These are phyloP conservation scores for Cepaea hortensis DNA, from an alignment of 2,888 invertebrate genomes.

Conservation along the genomic window DNA sequence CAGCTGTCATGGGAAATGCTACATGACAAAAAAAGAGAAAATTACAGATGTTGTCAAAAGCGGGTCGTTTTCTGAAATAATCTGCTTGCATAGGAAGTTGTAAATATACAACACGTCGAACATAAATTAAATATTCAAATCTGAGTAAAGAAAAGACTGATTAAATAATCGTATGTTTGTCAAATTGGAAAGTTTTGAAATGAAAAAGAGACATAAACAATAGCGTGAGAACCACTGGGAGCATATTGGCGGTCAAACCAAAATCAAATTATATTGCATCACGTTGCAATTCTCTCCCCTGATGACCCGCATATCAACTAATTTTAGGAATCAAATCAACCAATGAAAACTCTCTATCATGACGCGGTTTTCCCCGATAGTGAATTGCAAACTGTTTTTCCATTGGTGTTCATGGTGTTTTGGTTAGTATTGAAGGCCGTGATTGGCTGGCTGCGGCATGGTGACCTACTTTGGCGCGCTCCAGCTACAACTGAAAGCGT, in stretches of 20 bases:
- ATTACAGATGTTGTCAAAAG: too few relatives aligned
- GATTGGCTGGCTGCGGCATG: constrained; percentile 33
- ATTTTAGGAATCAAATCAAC: constrained; percentile 37
- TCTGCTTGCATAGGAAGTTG: too few relatives aligned
- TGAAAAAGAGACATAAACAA: too few relatives aligned
- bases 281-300: constrained; percentile 30
- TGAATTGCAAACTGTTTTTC: constrained; percentile 3
- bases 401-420: constrained; percentile 35
- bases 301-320: constrained; percentile 40
- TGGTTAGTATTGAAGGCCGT: constrained; percentile 39
- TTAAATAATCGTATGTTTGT: too few relatives aligned
- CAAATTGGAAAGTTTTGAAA: too few relatives aligned
- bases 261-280: constrained; percentile 10
- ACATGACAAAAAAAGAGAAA: too few relatives aligned
- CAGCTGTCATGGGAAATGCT: too few relatives aligned
- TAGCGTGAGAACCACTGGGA: background rate
- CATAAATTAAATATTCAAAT: too few relatives aligned
- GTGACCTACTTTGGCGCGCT: constrained; percentile 32
- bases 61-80: too few relatives aligned
- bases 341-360: constrained; percentile 24
- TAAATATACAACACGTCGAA: too few relatives aligned
- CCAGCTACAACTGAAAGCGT: constrained; percentile 36
- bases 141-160: too few relatives aligned
- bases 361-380: constrained; percentile 43
- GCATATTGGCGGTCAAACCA: background rate